Evolutionary conservation across 1,140 invertebrate genomes (phyloP).

Genomic region (Geopemphigus sp.): DNA sequence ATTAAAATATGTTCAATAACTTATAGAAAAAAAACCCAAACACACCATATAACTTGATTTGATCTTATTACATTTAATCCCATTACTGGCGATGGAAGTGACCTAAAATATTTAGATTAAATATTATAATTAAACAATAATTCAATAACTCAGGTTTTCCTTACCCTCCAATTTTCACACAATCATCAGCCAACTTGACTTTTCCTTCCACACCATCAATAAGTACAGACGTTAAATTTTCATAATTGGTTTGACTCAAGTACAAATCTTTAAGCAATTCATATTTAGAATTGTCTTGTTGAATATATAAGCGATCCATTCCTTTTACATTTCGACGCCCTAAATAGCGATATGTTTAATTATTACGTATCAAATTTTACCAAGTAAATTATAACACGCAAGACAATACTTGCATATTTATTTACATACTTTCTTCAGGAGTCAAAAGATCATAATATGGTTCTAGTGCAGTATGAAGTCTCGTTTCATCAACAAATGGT

Average conservation of each 20-base stretch:
- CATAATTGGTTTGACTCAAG: conserved; percentile 58
- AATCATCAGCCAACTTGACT: conserved; percentile 69
- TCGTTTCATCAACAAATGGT: conserved; percentile 94
- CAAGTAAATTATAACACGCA: too few relatives aligned
- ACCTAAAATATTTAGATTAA: conserved; percentile 55
- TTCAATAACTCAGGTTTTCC: conserved; percentile 51
- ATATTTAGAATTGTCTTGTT: conserved; percentile 63
- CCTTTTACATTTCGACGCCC: conserved; percentile 62
- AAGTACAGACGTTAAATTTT: conserved; percentile 59
- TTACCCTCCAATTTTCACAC: conserved; percentile 66
- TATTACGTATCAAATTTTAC: conserved; percentile 8
- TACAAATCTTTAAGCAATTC: conserved; percentile 73
- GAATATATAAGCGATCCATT: conserved; percentile 61
- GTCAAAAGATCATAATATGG: conserved; percentile 78
- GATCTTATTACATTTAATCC: conserved; percentile 63
- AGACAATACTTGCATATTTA: neutral
- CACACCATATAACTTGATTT: conserved; percentile 60
- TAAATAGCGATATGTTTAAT: conserved; percentile 52
- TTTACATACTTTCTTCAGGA: conserved; percentile 64
- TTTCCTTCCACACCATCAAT: conserved; percentile 73
- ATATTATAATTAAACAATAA: neutral
- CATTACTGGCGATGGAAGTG: conserved; percentile 68
- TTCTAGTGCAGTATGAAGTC: conserved; percentile 83
- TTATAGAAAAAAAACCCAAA: conserved; percentile 53
- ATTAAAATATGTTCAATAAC: neutral